Conservation (phyloP, 2,888 invertebrate genomes). For the Nymphalis polychloros region DNA sequence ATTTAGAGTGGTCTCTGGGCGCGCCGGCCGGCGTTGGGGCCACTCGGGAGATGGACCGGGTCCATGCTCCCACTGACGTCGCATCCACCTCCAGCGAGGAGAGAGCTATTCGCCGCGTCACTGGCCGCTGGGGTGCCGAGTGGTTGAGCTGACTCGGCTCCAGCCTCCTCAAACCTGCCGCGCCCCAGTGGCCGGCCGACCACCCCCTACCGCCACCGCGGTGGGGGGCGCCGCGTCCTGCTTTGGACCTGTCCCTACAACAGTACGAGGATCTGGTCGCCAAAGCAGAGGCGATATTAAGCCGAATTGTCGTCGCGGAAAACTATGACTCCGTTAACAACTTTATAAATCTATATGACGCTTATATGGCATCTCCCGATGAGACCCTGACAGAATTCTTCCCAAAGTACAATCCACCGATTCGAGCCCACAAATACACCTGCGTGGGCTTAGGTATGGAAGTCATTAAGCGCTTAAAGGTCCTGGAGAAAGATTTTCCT, state of each 20-base stretch:
- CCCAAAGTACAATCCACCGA: slow-evolving; percentile 91
- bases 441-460: slow-evolving; percentile 95
- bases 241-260: slow-evolving; percentile 87
- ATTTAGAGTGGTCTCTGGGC: slow-evolving; percentile 73
- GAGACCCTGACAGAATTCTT: slow-evolving; percentile 88
- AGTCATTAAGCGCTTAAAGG: slow-evolving; percentile 86
- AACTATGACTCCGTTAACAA: slow-evolving; percentile 95
- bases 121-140: slow-evolving; percentile 95
- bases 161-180: slow-evolving; percentile 52
- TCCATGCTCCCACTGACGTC: slow-evolving; percentile 55
- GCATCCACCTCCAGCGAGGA: slow-evolving; percentile 73
- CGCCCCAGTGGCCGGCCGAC: slow-evolving; percentile 71
- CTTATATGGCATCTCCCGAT: slow-evolving; percentile 85
- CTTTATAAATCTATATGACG: slow-evolving; percentile 86
- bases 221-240: slow-evolving; percentile 76
- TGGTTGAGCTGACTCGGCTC: slow-evolving; percentile 98
- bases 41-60: slow-evolving; percentile 63
- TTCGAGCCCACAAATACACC: slow-evolving; percentile 91
- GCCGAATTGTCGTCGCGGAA: slow-evolving; percentile 91
- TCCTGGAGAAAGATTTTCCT: slow-evolving; percentile 83
- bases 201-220: slow-evolving; percentile 76
- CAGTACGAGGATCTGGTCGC: slow-evolving; percentile 92
- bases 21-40: slow-evolving; percentile 68
- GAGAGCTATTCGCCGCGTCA: slow-evolving; percentile 78
- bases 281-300: slow-evolving; percentile 90